Base-by-base conservation (phyloP, 2,113 vertebrate species). In the Vombatus ursinus region DNA sequence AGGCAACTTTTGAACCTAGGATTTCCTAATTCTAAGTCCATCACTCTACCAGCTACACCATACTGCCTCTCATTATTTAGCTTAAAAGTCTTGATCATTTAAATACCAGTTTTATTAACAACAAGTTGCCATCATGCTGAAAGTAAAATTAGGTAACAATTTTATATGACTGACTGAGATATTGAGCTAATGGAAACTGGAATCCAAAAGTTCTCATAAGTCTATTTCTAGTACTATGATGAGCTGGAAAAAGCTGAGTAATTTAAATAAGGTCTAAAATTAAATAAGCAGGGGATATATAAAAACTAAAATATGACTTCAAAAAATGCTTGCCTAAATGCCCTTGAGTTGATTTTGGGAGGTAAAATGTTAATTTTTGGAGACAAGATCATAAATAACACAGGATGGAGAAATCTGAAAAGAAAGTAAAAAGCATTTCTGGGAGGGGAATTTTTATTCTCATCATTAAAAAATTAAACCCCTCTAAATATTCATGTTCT, bases 311-410 rank as follows among this genome's bases (percentile, higher is more conserved):
- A 84, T 11, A 19, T 12, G n/a, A 57, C 89, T 94, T 95, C 50
- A 24, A 91, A 25, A 92, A 50, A 49, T 61, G 51, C 25, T 91
- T 47, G 93, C 24, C 93, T 54, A 92, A 92, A 25, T 89, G 84
- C 89, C 47, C 19, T 93, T 50, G 57, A 12, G 44, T 52, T 93
- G n/a, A 49, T 23, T 24, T 68, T 90, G 49, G 50, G 94, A 94
- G 96, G 77, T 31, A 96, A 97, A 96, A 90, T 57, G 10, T 61
- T 54, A 28, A n/a, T 11, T 90, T 95, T 92, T 92, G 94, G 68
- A 61, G 50, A 24, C 44, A 91, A 90, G 4, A 28, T 28, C 68
- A 93, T 44, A 5, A 22, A 52, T 23, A 94, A 37, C 93, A 92
- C 89, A 92, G 47, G 26, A 91, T 50, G 50, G n/a, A 37, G 37